A percentile compares a stretch with the other conserved stretches of the same genome.
Conservation (phyloP, 1,140 invertebrate species). For the Centruroides sculpturatus region DNA sequence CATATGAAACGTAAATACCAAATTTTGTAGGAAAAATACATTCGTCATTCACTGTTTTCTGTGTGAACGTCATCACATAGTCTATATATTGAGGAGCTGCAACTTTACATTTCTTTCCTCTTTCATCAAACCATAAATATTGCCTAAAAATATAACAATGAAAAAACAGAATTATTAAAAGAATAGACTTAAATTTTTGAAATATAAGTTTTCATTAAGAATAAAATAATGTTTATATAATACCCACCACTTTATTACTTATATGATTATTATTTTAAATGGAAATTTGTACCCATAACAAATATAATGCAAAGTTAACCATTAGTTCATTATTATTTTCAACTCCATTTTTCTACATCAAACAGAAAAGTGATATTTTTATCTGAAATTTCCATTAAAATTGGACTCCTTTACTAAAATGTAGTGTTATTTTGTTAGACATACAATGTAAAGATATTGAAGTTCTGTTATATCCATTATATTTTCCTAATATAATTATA, state of each 20-base stretch:
- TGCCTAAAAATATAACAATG: conserved; percentile 42
- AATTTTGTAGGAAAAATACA: conserved; percentile 96
- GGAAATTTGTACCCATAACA: background rate
- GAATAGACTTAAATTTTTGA: too few relatives aligned
- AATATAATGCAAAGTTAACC: background rate
- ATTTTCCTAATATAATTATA: too few relatives aligned
- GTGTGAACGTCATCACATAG: conserved; percentile 95
- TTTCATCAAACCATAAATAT: conserved; percentile 97
- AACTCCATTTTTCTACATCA: too few relatives aligned
- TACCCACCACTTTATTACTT: background rate
- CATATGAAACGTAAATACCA: conserved; percentile 39
- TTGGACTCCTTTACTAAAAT: too few relatives aligned
- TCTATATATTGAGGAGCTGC: conserved; percentile 96
- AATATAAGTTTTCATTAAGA: too few relatives aligned
- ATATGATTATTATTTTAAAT: background rate
- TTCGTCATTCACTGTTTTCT: conserved; percentile 94
- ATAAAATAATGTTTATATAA: background rate
- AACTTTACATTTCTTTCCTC: conserved; percentile 92
- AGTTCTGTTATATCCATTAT: too few relatives aligned
- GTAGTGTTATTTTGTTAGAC: too few relatives aligned
- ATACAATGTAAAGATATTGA: too few relatives aligned
- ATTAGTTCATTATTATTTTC: background rate
- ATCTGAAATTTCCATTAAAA: too few relatives aligned
- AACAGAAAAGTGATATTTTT: too few relatives aligned
- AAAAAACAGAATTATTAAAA: too few relatives aligned